These are phyloP conservation scores for Limnephilus lunatus DNA, from an alignment of 2,888 invertebrate species.

Conservation along the genomic window DNA sequence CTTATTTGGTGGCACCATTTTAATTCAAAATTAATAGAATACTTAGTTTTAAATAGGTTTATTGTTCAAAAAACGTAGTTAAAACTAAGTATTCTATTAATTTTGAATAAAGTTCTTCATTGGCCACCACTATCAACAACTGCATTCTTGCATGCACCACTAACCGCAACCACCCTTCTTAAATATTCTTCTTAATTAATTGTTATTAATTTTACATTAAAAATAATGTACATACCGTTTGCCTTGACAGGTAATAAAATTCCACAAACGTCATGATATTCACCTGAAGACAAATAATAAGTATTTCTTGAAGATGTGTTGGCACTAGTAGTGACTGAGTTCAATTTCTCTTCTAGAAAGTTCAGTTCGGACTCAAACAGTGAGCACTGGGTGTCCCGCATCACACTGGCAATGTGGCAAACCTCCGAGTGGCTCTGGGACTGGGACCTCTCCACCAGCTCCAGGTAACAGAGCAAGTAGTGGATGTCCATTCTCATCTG, in stretches of 20 bases:
- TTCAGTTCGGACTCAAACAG: slow-evolving; percentile 78
- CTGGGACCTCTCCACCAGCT: slow-evolving; percentile 71
- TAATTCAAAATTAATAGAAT: no score
- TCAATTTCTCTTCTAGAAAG: slow-evolving; percentile 71
- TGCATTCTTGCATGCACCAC: background rate
- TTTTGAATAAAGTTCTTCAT: background rate
- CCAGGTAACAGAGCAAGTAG: slow-evolving; percentile 77
- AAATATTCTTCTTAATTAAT: background rate
- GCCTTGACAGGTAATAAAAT: background rate
- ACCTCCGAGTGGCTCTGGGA: slow-evolving; percentile 69
- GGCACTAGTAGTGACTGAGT: slow-evolving; percentile 65
- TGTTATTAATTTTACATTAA: background rate
- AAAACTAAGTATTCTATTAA: no score
- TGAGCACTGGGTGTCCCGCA: slow-evolving; percentile 76
- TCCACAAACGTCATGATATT: background rate
- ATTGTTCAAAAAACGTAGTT: no score
- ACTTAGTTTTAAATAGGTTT: no score
- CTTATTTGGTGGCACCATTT: no score
- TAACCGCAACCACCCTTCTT: background rate
- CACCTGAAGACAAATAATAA: slow-evolving; percentile 72
- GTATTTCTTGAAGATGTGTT: slow-evolving; percentile 66
- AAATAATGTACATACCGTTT: background rate
- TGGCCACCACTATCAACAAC: background rate
- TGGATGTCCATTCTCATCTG: slow-evolving; percentile 78
- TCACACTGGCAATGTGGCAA: slow-evolving; percentile 70